These are phyloP conservation scores for Siderastrea radians DNA, from an alignment of 92 coral and sea anemone species.

Conservation along the genomic window DNA sequence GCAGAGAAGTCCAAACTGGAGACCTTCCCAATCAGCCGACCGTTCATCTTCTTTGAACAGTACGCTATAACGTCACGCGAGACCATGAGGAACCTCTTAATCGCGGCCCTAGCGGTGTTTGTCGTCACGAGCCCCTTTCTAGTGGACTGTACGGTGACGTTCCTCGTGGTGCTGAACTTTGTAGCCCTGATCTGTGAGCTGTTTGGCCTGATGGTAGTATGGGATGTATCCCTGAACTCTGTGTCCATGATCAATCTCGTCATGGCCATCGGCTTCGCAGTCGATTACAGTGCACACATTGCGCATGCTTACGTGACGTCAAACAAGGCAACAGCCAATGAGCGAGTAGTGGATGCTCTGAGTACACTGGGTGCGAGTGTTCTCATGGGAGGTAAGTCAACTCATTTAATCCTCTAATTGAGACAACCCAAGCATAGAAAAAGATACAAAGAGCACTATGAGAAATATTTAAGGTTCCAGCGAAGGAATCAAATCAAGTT, in stretches of 20 bases:
- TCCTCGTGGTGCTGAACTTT: conserved; percentile 81
- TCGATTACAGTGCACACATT: conserved; percentile 96
- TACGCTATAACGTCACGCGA: conserved; percentile 72
- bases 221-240: conserved; percentile 89
- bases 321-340: conserved; percentile 71
- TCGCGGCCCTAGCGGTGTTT: conserved; percentile 79
- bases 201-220: conserved; percentile 89
- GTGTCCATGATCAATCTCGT: conserved; percentile 95
- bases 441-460: background rate
- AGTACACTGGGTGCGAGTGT: conserved; percentile 94
- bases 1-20: conserved; percentile 61
- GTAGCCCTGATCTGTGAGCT: conserved; percentile 86
- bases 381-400: conserved; percentile 85
- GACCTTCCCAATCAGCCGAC: conserved; percentile 68
- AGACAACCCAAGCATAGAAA: background rate
- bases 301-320: conserved; percentile 93
- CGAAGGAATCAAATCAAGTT: too few species aligned
- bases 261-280: conserved; percentile 96
- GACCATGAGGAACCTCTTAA: conserved; percentile 75
- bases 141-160: conserved; percentile 63
- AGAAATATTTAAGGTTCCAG: background rate
- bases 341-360: conserved; percentile 86
- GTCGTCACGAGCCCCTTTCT: conserved; percentile 82
- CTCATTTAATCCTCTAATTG: background rate
- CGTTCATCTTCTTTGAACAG: conserved; percentile 84